phyloP scores from a whole-genome alignment of 1,140 invertebrate genomes.

The Drosophila carrolli region DNA sequence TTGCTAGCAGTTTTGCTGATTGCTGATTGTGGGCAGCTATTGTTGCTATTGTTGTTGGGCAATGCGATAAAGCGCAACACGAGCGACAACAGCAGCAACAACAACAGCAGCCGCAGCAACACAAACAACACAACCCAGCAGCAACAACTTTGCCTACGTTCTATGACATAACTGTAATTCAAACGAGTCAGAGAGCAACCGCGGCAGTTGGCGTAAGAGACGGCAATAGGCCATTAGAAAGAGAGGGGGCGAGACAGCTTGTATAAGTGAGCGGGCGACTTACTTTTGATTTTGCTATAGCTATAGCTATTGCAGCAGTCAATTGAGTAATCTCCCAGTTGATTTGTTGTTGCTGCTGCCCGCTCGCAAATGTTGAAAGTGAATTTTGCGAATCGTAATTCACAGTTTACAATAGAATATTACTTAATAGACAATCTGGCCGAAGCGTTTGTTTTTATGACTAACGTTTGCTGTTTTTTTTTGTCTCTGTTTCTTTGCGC shows the following conservation, averaged over 20 bases:
- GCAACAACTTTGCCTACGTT: constrained; percentile 68
- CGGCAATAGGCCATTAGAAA: constrained; percentile 19
- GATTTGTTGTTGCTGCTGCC: constrained; percentile 44
- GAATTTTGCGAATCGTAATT: constrained; percentile 73
- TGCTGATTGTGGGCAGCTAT: constrained; percentile 44
- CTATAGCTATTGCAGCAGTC: constrained; percentile 38
- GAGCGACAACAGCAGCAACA: constrained; percentile 49
- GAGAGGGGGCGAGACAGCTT: constrained; percentile 24
- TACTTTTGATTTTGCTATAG: constrained; percentile 66
- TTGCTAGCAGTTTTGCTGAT: constrained; percentile 52
- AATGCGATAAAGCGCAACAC: constrained; percentile 67
- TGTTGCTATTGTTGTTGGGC: constrained; percentile 34
- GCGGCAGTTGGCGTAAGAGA: constrained; percentile 36
- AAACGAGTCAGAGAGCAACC: constrained; percentile 66
- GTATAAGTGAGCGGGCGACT: constrained; percentile 67
- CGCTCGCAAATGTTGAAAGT: constrained; percentile 76
- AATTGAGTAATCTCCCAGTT: constrained; percentile 72
- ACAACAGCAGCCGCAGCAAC: constrained; percentile 35
- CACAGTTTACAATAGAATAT: constrained; percentile 79
- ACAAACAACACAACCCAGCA: constrained; percentile 10
- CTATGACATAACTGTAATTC: constrained; percentile 83
- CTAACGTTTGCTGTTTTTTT: constrained; percentile 32
- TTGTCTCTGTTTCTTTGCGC: constrained; percentile 2
- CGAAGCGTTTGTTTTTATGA: constrained; percentile 43
- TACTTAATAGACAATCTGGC: constrained; percentile 71